Percentiles rank a stretch among this genome's conserved stretches.
phyloP scores from a whole-genome alignment of 2,888 invertebrate genomes.

The Caenorhabditis angaria region DNA sequence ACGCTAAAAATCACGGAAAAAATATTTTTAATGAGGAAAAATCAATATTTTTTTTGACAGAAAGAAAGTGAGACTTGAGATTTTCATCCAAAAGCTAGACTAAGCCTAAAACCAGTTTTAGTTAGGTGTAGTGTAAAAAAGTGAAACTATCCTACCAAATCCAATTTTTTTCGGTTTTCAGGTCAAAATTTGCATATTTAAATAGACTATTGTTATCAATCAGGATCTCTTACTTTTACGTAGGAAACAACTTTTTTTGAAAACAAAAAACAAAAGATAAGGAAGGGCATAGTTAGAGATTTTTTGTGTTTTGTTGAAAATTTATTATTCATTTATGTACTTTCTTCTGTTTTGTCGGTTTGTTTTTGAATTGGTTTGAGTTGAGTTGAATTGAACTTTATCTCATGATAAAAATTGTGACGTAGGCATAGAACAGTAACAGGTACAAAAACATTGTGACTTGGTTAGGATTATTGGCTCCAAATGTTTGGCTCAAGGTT shows the following conservation, averaged over 20 bases:
- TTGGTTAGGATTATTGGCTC: no score
- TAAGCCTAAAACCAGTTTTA: not conserved
- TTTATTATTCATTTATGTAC: no score
- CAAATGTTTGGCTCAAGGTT: no score
- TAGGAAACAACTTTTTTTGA: not conserved
- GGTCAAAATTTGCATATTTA: conserved; percentile 4
- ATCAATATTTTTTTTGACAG: not conserved
- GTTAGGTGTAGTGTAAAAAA: not conserved
- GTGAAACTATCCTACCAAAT: not conserved
- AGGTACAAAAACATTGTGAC: no score
- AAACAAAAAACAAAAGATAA: not conserved
- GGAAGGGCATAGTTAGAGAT: not conserved
- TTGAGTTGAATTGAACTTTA: no score
- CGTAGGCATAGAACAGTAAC: no score
- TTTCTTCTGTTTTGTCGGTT: no score
- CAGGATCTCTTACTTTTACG: no score
- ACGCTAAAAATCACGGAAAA: no score
- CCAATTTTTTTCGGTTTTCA: not conserved
- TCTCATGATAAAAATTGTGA: no score
- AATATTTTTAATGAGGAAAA: no score
- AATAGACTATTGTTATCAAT: not conserved
- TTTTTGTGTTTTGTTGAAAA: not conserved
- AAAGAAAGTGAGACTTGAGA: not conserved
- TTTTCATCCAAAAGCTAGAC: not conserved
- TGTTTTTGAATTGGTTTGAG: no score